Conservation (phyloP, 2,113 vertebrate genomes). For the Entelurus aequoreus region DNA sequence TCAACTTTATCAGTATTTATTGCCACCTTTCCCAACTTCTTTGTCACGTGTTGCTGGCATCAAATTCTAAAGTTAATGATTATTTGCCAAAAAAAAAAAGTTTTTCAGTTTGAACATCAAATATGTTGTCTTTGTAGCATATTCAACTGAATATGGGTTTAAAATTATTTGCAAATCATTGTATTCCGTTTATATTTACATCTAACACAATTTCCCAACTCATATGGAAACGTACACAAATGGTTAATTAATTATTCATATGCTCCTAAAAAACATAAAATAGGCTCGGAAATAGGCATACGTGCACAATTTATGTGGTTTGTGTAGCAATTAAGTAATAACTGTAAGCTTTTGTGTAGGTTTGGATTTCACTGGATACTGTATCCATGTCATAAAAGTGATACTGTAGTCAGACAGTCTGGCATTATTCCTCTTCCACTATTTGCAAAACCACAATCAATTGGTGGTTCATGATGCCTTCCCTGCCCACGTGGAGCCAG, state of each 20-base stretch:
- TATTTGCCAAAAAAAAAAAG: too few species aligned
- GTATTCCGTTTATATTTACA: too few species aligned
- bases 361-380: background rate
- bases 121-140: too few species aligned
- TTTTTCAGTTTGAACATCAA: too few species aligned
- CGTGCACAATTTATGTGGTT: background rate
- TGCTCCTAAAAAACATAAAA: background rate
- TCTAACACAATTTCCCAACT: too few species aligned
- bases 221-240: too few species aligned
- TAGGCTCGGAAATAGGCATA: background rate
- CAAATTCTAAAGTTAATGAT: too few species aligned
- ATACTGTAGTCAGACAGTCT: slow-evolving; percentile 19
- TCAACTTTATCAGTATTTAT: too few species aligned
- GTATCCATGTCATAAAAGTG: background rate
- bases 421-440: slow-evolving; percentile 16
- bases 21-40: too few species aligned
- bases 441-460: slow-evolving; percentile 21
- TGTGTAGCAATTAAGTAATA: background rate
- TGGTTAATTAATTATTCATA: background rate
- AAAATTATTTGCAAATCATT: too few species aligned
- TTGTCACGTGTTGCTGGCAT: too few species aligned
- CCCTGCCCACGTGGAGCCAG: slow-evolving; percentile 10
- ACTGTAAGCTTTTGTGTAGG: slow-evolving; percentile 3
- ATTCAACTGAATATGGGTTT: too few species aligned
- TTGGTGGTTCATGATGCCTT: slow-evolving; percentile 26